These are phyloP conservation scores for Oryzias dopingdopingensis DNA, from an alignment of 2,797 vertebrate species.

Conservation along the genomic window DNA sequence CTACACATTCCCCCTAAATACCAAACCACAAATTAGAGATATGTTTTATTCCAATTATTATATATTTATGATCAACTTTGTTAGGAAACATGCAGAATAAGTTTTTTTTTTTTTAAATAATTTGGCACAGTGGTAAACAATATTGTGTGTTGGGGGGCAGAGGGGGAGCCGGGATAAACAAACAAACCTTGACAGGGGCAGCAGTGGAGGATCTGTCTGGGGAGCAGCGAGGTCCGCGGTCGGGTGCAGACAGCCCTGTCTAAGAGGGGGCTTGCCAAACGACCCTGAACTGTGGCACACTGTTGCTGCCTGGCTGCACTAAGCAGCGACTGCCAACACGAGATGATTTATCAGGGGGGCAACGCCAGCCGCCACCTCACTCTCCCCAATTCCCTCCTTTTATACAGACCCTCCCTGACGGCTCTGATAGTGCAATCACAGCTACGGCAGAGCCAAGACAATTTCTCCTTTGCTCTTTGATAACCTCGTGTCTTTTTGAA, in stretches of 20 bases:
- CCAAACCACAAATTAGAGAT: no score
- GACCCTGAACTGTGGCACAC: slow-evolving; percentile 75
- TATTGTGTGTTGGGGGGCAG: slow-evolving; percentile 49
- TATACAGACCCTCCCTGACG: slow-evolving; percentile 84
- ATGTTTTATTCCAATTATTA: no score
- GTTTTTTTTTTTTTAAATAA: slow-evolving; percentile 65
- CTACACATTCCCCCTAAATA: no score
- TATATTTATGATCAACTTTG: slow-evolving; percentile 62
- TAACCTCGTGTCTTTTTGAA: slow-evolving; percentile 79
- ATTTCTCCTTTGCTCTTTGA: slow-evolving; percentile 85
- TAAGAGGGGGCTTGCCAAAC: slow-evolving; percentile 72
- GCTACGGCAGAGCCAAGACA: slow-evolving; percentile 83
- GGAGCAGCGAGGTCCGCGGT: slow-evolving; percentile 66
- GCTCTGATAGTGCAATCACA: slow-evolving; percentile 86
- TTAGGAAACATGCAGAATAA: slow-evolving; percentile 72
- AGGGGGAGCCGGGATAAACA: slow-evolving; percentile 70
- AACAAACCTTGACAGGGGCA: slow-evolving; percentile 78
- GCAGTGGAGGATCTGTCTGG: slow-evolving; percentile 60
- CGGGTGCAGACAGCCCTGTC: slow-evolving; percentile 65
- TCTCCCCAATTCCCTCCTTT: slow-evolving; percentile 76
- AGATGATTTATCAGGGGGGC: slow-evolving; percentile 83
- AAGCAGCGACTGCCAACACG: slow-evolving; percentile 72
- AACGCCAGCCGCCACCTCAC: slow-evolving; percentile 76
- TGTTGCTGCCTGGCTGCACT: slow-evolving; percentile 75
- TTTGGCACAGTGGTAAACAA: slow-evolving; percentile 65